Conservation (phyloP, 2,113 vertebrate species). For the Sander lucioperca region DNA sequence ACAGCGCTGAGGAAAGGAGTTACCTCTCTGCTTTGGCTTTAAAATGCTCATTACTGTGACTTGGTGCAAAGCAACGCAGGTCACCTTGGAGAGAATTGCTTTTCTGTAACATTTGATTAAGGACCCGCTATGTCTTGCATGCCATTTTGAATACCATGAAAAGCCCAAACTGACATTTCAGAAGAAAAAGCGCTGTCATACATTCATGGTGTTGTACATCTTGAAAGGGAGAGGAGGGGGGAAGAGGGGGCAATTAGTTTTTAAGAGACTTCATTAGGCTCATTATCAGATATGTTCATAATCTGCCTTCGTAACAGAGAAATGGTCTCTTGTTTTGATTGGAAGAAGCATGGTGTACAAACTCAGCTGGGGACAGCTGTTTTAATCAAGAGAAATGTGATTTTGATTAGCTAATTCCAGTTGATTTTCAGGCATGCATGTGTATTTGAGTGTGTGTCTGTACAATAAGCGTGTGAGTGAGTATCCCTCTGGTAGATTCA, state of each 20-base stretch:
- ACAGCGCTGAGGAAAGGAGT: slow-evolving; percentile 35
- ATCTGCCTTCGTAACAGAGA: slow-evolving; percentile 13
- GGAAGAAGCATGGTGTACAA: slow-evolving; percentile 4
- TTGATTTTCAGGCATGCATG: slow-evolving; percentile 8
- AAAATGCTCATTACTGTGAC: slow-evolving; percentile 74
- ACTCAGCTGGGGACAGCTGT: slow-evolving; percentile 4
- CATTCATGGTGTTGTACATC: slow-evolving; percentile 67
- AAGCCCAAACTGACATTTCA: slow-evolving; percentile 62
- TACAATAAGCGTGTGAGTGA: background rate
- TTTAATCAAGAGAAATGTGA: slow-evolving; percentile 42
- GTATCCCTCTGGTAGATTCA: slow-evolving; percentile 34
- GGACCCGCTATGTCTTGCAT: slow-evolving; percentile 73
- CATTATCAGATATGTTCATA: slow-evolving; percentile 30
- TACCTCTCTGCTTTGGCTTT: slow-evolving; percentile 62
- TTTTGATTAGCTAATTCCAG: slow-evolving; percentile 49
- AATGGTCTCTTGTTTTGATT: slow-evolving; percentile 46
- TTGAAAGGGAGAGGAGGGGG: background rate
- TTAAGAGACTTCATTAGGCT: slow-evolving; percentile 32
- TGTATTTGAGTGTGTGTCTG: background rate
- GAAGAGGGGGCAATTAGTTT: slow-evolving; percentile 28
- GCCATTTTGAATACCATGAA: slow-evolving; percentile 76
- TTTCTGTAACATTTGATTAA: slow-evolving; percentile 82
- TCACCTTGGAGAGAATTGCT: slow-evolving; percentile 83
- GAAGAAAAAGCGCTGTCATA: slow-evolving; percentile 56
- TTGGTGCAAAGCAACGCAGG: slow-evolving; percentile 67